Conservation (phyloP, 1,140 invertebrate species). For the Odontomachus brunneus region DNA sequence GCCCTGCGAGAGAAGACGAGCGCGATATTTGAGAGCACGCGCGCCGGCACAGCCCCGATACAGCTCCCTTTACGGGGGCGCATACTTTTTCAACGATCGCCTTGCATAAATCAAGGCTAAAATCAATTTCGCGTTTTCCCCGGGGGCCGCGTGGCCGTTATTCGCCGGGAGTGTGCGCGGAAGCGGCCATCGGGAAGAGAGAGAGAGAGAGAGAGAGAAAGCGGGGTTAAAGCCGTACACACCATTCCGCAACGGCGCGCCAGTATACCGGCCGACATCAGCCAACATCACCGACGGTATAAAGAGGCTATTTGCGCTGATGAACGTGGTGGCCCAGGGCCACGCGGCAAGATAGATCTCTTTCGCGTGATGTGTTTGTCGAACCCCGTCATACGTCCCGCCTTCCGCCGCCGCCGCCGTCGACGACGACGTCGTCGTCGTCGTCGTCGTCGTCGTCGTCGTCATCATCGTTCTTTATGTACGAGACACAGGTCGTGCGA, state of each 20-base stretch:
- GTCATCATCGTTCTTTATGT: slow-evolving; percentile 38
- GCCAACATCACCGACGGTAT: slow-evolving; percentile 46
- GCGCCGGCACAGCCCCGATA: slow-evolving; percentile 1
- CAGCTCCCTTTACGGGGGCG: slow-evolving; percentile 42
- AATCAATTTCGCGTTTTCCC: slow-evolving; percentile 72
- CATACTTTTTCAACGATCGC: slow-evolving; percentile 58
- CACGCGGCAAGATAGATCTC: slow-evolving; percentile 70
- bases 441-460: too few species aligned
- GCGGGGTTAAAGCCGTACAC: slow-evolving; percentile 26
- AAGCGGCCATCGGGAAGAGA: slow-evolving; percentile 30
- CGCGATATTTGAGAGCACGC: slow-evolving; percentile 18
- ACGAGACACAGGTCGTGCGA: slow-evolving; percentile 1
- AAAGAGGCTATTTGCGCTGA: slow-evolving; percentile 70
- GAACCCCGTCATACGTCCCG: slow-evolving; percentile 48
- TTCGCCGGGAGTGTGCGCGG: slow-evolving; percentile 9
- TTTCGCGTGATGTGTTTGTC: slow-evolving; percentile 68
- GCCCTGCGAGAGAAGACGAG: neutral
- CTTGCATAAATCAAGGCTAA: slow-evolving; percentile 70
- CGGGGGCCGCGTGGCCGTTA: slow-evolving; percentile 30
- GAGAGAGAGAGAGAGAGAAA: too few species aligned
- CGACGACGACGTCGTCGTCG: neutral
- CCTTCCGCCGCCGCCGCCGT: neutral
- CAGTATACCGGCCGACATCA: slow-evolving; percentile 6
- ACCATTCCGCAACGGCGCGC: slow-evolving; percentile 17
- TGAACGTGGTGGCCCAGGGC: slow-evolving; percentile 70